Evolutionary conservation across 2,797 vertebrate genomes (phyloP).

Genomic region (Melanotaenia maccullochi): DNA sequence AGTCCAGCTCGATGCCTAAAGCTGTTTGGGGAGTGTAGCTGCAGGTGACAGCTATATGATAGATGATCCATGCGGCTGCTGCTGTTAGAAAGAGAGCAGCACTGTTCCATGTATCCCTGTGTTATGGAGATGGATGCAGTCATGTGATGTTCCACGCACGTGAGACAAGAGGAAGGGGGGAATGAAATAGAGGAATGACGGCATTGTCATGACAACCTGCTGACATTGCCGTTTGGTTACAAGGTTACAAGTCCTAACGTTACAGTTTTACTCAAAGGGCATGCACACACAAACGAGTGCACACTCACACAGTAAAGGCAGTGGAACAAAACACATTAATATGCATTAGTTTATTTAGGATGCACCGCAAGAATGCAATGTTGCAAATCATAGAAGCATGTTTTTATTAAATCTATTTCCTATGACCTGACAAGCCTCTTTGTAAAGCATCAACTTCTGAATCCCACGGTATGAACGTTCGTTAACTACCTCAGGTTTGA

Average conservation of each 20-base stretch:
- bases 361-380: background rate
- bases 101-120: slow-evolving; percentile 44
- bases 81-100: slow-evolving; percentile 48
- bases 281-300: slow-evolving; percentile 25
- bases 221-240: slow-evolving; percentile 82
- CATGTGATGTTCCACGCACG: slow-evolving; percentile 67
- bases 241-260: slow-evolving; percentile 77
- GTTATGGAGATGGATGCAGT: slow-evolving; percentile 66
- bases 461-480: background rate
- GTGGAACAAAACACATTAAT: slow-evolving; percentile 31
- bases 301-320: slow-evolving; percentile 14
- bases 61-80: slow-evolving; percentile 48
- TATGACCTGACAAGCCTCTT: slow-evolving; percentile 1
- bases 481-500: background rate
- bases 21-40: slow-evolving; percentile 40
- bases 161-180: slow-evolving; percentile 53
- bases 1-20: slow-evolving; percentile 14
- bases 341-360: slow-evolving; percentile 28
- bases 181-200: slow-evolving; percentile 71
- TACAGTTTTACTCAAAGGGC: slow-evolving; percentile 72
- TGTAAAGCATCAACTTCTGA: background rate
- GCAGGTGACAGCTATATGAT: slow-evolving; percentile 52
- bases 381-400: background rate
- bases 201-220: slow-evolving; percentile 79
- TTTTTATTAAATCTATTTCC: slow-evolving; percentile 8